Evolutionary conservation across 2,113 vertebrate species (phyloP), one percentile per base, ranked within the genome.

Genomic region (Fregata magnificens): DNA sequence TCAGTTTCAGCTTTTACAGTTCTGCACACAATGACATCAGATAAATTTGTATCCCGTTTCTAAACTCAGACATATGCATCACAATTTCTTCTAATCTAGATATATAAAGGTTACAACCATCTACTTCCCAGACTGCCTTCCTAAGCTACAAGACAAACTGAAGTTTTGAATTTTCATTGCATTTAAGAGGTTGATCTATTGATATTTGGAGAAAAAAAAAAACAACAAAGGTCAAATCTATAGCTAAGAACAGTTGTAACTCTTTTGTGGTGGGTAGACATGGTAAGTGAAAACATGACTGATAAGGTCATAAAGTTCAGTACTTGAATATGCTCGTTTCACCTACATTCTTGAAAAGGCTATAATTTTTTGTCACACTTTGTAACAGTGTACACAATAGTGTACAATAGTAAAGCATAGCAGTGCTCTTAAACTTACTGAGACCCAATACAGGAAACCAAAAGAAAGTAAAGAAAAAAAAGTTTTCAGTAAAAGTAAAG

Each of bases 151-250:
- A 82, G 80, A 96, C 66, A 82, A 97, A 90, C 70, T 82, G 32
- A 69, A 89, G 58, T 93, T 97, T 82, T 80, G 93, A 90, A 96
- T 95, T 97, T 97, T 91, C 86, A 86, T 93, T 97, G 59, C 86
- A 84, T 95, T 97, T 97, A 94, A 97, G 92, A 92, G 44, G 50
- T 81, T 97, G 29, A 94, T 95, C 95, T 95, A 97, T 76, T 77
- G 90, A 95, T 96, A 91, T 95, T 96, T 98, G 88, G 28, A 25
- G 31, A 63, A 13, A 14, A 5, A 28, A 29, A 52, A 58, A 92
- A 28, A 63, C 26, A 91, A 69, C 45, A 97, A 98, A 98, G 97
- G 97, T 98, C 96, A 98, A 79, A 92, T 98, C 96, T 93, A 97
- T 97, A 97, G 65, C 76, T 94, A 87, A 97, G 96, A 97, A 94